A percentile compares a stretch with the other conserved stretches of the same genome.
Evolutionary conservation across 2,888 invertebrate genomes (phyloP).

Genomic region (Strigamia maritima): DNA sequence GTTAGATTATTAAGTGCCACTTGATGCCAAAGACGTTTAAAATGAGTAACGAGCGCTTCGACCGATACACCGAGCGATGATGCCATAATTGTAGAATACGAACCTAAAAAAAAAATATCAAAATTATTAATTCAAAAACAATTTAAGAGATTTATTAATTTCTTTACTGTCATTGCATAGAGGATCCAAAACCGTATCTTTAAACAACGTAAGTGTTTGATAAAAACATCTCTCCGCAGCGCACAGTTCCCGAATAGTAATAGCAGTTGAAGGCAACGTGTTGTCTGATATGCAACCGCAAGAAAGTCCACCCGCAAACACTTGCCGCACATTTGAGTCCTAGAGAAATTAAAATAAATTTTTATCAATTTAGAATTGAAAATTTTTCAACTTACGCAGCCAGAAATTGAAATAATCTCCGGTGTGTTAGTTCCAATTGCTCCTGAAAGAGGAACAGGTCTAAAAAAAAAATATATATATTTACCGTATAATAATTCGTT

Average conservation of each 20-base stretch:
- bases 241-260: conserved; percentile 49
- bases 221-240: conserved; percentile 49
- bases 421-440: conserved; percentile 64
- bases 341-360: conserved; percentile 42
- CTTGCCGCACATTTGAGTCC: conserved; percentile 48
- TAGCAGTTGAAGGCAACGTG: conserved; percentile 44
- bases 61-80: conserved; percentile 36
- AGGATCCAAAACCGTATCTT: conserved; percentile 46
- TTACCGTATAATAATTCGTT: background rate
- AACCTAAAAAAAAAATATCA: conserved; percentile 12
- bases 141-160: background rate
- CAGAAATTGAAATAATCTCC: conserved; percentile 63
- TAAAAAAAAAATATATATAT: background rate
- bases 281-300: conserved; percentile 48
- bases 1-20: conserved; percentile 34
- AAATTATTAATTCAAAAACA: background rate
- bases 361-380: background rate
- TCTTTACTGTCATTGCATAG: conserved; percentile 47
- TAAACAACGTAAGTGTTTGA: conserved; percentile 45
- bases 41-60: conserved; percentile 36
- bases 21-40: conserved; percentile 36
- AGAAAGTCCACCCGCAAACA: conserved; percentile 50
- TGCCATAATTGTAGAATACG: background rate
- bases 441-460: conserved; percentile 26
- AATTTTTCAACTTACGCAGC: conserved; percentile 53